phyloP scores from a whole-genome alignment of 2,888 invertebrate genomes.

The Fabriciana adippe region DNA sequence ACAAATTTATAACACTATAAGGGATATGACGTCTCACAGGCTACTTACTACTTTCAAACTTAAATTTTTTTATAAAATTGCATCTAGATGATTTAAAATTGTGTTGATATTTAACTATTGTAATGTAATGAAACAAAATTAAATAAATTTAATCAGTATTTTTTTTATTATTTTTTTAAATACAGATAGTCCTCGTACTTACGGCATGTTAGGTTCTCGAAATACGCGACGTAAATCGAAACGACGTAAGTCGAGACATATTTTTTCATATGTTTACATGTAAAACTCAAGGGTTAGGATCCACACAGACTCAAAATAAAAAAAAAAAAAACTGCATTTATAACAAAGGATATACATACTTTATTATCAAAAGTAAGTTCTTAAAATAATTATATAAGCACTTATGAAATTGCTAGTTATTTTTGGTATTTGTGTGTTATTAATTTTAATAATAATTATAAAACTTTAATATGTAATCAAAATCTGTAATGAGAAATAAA shows the following conservation, averaged over 20 bases:
- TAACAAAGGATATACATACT: conserved; percentile 6
- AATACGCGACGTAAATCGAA: conserved; percentile 27
- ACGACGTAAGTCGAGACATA: conserved; percentile 23
- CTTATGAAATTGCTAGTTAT: too few species aligned
- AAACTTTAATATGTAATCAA: conserved; percentile 23
- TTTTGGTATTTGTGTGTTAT: conserved; percentile 33
- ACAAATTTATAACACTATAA: too few species aligned
- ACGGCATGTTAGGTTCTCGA: conserved; percentile 22
- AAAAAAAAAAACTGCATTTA: too few species aligned
- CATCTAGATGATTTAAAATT: too few species aligned
- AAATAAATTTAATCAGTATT: too few species aligned
- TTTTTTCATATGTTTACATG: conserved; percentile 26
- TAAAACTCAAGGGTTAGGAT: conserved; percentile 22
- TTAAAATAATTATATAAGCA: too few species aligned
- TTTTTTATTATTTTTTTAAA: too few species aligned
- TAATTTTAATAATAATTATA: conserved; percentile 34
- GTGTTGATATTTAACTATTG: too few species aligned
- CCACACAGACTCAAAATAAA: conserved; percentile 4
- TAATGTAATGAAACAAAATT: too few species aligned
- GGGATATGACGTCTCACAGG: too few species aligned
- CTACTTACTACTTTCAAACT: too few species aligned
- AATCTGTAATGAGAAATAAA: conserved; percentile 33
- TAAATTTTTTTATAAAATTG: too few species aligned
- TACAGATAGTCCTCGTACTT: conserved; percentile 19
- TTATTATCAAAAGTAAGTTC: conserved; percentile 23